These are phyloP conservation scores for Caenorhabditis plicata DNA, from an alignment of 2,888 invertebrate genomes.

Conservation along the genomic window DNA sequence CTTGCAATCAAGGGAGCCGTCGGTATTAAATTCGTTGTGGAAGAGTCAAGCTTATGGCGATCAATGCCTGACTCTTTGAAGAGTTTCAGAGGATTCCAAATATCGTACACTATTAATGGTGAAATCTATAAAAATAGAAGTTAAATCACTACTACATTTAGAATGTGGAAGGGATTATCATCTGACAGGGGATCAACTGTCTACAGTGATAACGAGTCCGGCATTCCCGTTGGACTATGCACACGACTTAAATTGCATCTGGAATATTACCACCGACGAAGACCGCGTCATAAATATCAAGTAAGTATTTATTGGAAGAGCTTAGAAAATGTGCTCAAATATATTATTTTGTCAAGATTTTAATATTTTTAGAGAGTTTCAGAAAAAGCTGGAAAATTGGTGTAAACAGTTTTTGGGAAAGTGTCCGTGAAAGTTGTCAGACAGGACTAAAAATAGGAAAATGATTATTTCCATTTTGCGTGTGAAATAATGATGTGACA, in stretches of 20 bases:
- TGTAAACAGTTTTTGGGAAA: no score
- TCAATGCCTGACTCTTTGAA: slow-evolving; percentile 3
- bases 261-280: slow-evolving; percentile 58
- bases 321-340: background rate
- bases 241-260: slow-evolving; percentile 56
- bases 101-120: slow-evolving; percentile 55
- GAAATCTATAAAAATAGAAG: background rate
- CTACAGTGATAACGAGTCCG: slow-evolving; percentile 40
- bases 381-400: no score
- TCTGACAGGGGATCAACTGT: slow-evolving; percentile 21
- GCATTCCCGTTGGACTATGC: slow-evolving; percentile 62
- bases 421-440: no score
- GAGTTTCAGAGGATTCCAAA: slow-evolving; percentile 54
- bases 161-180: slow-evolving; percentile 57
- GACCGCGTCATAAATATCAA: slow-evolving; percentile 48
- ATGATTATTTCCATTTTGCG: no score
- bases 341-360: no score
- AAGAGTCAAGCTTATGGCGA: slow-evolving; percentile 26
- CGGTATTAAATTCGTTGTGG: slow-evolving; percentile 49
- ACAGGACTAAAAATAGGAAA: no score
- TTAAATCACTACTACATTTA: slow-evolving; percentile 7
- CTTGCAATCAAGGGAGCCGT: slow-evolving; percentile 52
- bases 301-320: slow-evolving; percentile 1
- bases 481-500: no score
- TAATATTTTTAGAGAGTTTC: no score